phyloP scores from a whole-genome alignment of 1,140 invertebrate species.

The Apis florea region DNA sequence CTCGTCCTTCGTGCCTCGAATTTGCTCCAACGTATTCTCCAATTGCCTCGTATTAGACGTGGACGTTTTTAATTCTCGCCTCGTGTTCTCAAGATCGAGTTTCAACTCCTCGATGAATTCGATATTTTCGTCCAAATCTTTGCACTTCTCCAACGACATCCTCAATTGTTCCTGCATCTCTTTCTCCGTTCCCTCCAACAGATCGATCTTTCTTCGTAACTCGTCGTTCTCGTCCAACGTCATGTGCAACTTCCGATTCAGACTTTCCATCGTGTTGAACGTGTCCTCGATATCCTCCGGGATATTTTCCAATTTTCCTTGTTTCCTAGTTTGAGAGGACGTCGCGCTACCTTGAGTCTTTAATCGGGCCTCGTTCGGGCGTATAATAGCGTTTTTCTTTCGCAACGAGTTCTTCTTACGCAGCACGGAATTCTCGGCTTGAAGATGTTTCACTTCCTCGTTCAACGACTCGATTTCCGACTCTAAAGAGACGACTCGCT shows the following conservation, averaged over 20 bases:
- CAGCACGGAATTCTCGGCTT: conserved; percentile 81
- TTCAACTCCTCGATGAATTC: conserved; percentile 69
- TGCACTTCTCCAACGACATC: conserved; percentile 65
- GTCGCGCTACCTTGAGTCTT: conserved; percentile 65
- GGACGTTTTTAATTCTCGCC: conserved; percentile 60
- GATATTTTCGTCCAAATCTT: conserved; percentile 69
- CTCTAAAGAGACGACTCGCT: conserved; percentile 73
- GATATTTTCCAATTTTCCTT: conserved; percentile 28
- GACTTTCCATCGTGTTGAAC: conserved; percentile 55
- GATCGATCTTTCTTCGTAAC: conserved; percentile 65
- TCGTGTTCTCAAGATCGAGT: conserved; percentile 66
- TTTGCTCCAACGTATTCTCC: conserved; percentile 58
- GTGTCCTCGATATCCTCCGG: conserved; percentile 65
- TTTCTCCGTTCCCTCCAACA: conserved; percentile 56
- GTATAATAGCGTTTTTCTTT: conserved; percentile 73
- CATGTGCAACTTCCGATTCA: conserved; percentile 58
- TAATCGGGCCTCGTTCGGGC: neutral
- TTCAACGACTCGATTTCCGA: conserved; percentile 73
- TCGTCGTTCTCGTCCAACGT: conserved; percentile 71
- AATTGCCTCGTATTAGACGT: conserved; percentile 57
- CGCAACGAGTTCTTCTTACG: conserved; percentile 79
- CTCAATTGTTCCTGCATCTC: conserved; percentile 65
- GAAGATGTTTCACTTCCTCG: conserved; percentile 74
- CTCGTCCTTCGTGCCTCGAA: conserved; percentile 63
- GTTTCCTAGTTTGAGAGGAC: conserved; percentile 62